These are phyloP conservation scores for Drosophila putrida DNA, from an alignment of 2,888 invertebrate species.

Conservation along the genomic window DNA sequence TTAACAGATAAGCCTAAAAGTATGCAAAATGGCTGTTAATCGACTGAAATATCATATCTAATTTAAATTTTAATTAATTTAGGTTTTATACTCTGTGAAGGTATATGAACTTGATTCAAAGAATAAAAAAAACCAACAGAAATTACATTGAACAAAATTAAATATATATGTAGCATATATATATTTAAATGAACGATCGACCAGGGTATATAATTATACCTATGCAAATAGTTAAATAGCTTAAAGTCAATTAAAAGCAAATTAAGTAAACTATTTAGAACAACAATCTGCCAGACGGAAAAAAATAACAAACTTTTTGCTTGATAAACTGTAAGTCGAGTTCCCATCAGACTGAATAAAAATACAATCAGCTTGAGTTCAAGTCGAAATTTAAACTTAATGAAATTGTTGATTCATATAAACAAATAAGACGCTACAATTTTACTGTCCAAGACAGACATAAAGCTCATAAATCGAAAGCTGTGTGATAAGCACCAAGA, in stretches of 20 bases:
- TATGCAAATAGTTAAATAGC: too few relatives aligned
- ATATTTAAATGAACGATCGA: too few relatives aligned
- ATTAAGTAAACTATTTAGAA: neutral
- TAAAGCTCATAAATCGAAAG: neutral
- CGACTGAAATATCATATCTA: neutral
- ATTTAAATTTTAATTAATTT: neutral
- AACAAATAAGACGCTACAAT: constrained; percentile 20
- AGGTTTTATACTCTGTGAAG: too few relatives aligned
- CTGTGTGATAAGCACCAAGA: constrained; percentile 6
- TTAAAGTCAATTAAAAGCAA: too few relatives aligned
- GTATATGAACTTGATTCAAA: too few relatives aligned
- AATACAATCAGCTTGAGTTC: constrained; percentile 18
- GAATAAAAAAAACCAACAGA: too few relatives aligned
- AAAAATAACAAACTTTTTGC: neutral
- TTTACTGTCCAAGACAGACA: neutral
- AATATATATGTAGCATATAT: too few relatives aligned
- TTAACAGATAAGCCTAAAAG: neutral
- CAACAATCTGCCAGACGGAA: neutral
- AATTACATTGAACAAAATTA: too few relatives aligned
- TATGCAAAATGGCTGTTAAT: neutral
- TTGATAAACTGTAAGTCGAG: neutral
- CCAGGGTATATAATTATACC: too few relatives aligned
- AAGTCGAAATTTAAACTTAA: constrained; percentile 32
- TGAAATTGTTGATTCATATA: constrained; percentile 33
- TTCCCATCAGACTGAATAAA: neutral